These are phyloP conservation scores for Diarsia brunnea DNA, from an alignment of 2,888 invertebrate genomes.

Conservation along the genomic window DNA sequence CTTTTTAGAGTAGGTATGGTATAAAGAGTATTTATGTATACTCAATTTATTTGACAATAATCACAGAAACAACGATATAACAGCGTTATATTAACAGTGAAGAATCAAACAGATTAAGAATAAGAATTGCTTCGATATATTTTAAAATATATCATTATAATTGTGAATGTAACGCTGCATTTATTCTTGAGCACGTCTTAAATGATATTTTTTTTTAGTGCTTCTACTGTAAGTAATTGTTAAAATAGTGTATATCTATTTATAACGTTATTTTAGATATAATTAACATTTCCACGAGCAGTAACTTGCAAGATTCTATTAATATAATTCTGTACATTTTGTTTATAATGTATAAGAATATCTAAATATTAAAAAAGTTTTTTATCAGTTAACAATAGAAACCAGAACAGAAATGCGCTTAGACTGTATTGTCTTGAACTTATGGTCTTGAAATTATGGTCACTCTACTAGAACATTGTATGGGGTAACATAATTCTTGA, in stretches of 20 bases:
- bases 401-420: conserved; percentile 48
- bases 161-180: conserved; percentile 51
- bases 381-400: conserved; percentile 46
- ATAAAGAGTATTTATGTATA: conserved; percentile 49
- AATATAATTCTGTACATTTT: conserved; percentile 47
- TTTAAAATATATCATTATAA: conserved; percentile 42
- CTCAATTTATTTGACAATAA: conserved; percentile 50
- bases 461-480: conserved; percentile 47
- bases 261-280: conserved; percentile 48
- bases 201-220: conserved; percentile 50
- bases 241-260: conserved; percentile 48
- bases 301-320: conserved; percentile 50
- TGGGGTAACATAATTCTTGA: conserved; percentile 40
- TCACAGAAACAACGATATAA: conserved; percentile 48
- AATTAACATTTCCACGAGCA: conserved; percentile 48
- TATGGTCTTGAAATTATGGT: conserved; percentile 32
- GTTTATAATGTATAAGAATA: conserved; percentile 48
- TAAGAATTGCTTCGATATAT: conserved; percentile 47
- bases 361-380: conserved; percentile 47
- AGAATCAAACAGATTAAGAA: conserved; percentile 46
- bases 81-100: conserved; percentile 50
- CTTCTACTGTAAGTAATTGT: conserved; percentile 49
- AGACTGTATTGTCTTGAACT: conserved; percentile 40
- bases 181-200: conserved; percentile 47
- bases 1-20: too few relatives aligned